phyloP scores from a whole-genome alignment of 1,140 invertebrate genomes.

The Solenopsis fugax region DNA sequence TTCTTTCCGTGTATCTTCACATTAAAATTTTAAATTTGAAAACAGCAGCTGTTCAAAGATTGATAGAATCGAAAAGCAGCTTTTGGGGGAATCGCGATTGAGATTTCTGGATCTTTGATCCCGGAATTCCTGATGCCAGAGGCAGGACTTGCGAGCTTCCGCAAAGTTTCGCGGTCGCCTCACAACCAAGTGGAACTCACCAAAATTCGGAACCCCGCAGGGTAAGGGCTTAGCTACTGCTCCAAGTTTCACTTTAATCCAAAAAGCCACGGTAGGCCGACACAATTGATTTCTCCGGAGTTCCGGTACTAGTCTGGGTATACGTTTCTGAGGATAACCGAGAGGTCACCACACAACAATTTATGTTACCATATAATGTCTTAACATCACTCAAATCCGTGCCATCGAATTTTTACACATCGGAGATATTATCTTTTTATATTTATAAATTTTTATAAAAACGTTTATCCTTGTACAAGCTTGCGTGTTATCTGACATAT shows the following conservation, averaged over 20 bases:
- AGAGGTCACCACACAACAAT: slow-evolving; percentile 13
- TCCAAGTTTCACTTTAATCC: slow-evolving; percentile 87
- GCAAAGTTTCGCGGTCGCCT: slow-evolving; percentile 73
- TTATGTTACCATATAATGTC: slow-evolving; percentile 3
- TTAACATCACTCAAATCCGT: background rate
- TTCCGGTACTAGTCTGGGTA: slow-evolving; percentile 49
- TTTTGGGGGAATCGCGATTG: background rate
- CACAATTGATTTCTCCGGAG: slow-evolving; percentile 84
- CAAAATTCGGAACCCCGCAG: slow-evolving; percentile 82
- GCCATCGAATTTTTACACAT: background rate
- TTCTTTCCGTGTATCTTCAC: background rate
- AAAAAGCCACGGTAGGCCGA: slow-evolving; percentile 85
- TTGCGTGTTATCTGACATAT: background rate
- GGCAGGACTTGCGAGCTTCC: slow-evolving; percentile 55
- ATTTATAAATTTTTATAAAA: slow-evolving; percentile 1
- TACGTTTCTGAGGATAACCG: slow-evolving; percentile 46
- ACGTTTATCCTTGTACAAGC: background rate
- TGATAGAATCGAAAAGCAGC: background rate
- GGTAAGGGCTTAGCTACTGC: slow-evolving; percentile 81
- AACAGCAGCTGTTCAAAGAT: background rate
- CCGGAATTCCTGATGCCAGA: slow-evolving; percentile 14
- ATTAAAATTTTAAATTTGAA: background rate
- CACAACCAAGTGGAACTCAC: slow-evolving; percentile 66
- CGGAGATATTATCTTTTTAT: background rate
- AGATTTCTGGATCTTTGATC: slow-evolving; percentile 46